Percentiles rank a stretch among this genome's conserved stretches.
phyloP scores from a whole-genome alignment of 2,113 vertebrate genomes.

The Colaptes auratus region DNA sequence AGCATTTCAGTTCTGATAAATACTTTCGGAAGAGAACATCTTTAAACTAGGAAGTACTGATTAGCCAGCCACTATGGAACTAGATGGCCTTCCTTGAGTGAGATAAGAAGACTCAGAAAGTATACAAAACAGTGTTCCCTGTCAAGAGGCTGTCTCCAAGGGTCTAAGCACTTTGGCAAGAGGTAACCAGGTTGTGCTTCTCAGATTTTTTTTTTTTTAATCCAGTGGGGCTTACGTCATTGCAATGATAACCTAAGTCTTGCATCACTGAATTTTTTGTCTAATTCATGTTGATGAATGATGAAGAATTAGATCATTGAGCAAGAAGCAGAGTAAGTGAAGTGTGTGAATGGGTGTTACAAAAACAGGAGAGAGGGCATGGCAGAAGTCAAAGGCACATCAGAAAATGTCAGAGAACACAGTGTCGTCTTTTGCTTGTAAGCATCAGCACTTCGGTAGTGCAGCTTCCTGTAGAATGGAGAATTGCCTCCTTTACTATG shows the following conservation, averaged over 20 bases:
- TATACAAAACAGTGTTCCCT: accelerated
- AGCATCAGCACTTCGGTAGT: neutral
- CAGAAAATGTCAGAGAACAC: neutral
- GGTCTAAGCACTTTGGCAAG: neutral
- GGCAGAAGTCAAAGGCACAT: neutral
- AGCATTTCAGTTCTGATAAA: neutral
- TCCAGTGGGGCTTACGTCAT: neutral
- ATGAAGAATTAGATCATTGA: neutral
- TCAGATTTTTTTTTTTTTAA: neutral
- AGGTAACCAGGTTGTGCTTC: neutral
- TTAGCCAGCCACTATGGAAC: neutral
- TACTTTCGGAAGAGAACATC: neutral
- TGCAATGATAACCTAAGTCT: neutral
- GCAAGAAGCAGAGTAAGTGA: neutral
- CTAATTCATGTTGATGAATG: neutral
- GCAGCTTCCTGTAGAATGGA: neutral
- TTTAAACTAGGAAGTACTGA: neutral
- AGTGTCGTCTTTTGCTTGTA: neutral
- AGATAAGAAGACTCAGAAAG: neutral
- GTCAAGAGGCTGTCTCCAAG: neutral
- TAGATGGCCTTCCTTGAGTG: accelerated
- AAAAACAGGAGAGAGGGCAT: neutral
- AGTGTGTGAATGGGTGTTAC: neutral
- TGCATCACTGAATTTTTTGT: neutral
- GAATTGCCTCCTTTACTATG: neutral